These are phyloP conservation scores for Dysmachus trigonus DNA, from an alignment of 2,888 invertebrate species.

Conservation along the genomic window DNA sequence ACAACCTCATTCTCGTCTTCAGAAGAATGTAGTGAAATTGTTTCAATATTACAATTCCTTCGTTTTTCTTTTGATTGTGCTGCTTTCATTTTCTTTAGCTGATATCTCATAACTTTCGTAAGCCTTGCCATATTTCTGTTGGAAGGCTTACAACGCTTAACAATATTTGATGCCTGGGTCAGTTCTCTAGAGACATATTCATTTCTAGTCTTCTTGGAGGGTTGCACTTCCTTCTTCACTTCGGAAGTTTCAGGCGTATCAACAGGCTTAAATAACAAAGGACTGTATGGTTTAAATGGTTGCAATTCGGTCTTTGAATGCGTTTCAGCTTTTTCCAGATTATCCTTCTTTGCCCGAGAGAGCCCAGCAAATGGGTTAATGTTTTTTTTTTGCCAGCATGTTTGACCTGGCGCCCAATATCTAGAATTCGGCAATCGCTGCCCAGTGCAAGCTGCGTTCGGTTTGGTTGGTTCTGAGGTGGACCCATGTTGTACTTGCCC, in stretches of 20 bases:
- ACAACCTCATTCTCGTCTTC: constrained; percentile 59
- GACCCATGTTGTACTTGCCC: constrained; percentile 61
- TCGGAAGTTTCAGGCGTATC: constrained; percentile 50
- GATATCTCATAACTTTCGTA: constrained; percentile 54
- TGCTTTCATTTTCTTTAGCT: constrained; percentile 51
- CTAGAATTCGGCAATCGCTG: constrained; percentile 37
- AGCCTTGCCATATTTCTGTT: constrained; percentile 56
- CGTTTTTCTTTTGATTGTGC: constrained; percentile 32
- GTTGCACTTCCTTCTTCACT: constrained; percentile 51
- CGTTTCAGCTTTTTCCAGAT: not conserved
- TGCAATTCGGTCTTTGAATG: not conserved
- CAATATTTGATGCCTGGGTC: not conserved
- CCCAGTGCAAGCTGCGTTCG: not conserved
- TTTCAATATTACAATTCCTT: constrained; percentile 48
- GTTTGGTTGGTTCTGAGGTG: not conserved
- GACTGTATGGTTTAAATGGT: not conserved
- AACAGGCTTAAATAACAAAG: not conserved
- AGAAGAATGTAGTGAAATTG: constrained; percentile 54
- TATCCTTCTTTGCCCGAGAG: not conserved
- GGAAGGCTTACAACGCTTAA: constrained; percentile 51
- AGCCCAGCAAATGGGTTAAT: not conserved
- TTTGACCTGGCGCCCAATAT: constrained; percentile 51
- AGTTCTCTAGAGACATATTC: not conserved
- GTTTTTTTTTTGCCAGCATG: not conserved
- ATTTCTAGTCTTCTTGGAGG: not conserved